Base-by-base conservation (phyloP, 2,113 vertebrate genomes). In the Lathamus discolor region DNA sequence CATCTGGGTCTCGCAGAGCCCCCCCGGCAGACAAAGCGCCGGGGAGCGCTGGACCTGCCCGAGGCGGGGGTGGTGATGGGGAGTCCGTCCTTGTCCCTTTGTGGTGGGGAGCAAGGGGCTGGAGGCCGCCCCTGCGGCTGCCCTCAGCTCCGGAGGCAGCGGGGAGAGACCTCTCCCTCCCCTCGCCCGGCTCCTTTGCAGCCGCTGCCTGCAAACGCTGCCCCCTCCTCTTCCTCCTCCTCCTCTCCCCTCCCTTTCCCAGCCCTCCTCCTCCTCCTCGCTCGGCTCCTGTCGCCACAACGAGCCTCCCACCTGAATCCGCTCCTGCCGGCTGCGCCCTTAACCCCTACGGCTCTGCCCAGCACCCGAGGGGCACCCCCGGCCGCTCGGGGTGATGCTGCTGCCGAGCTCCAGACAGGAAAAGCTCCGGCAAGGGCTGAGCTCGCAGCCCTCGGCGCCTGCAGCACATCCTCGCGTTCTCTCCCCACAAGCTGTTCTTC, bases 291-390 rank as follows among this genome's bases (percentile, higher is more conserved):
- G 88, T 92, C 86, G 14, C 94, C 95, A 87, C 28, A 68, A 70
- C 59, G 91, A 90, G 95, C 97, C 97, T 90, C 96, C 97, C 96
- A 96, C 97, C 96, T 90, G 88, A 59, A 83, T 84, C 92, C 35
- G 93, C 94, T 83, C 76, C 78, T 55, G 92, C 88, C 62, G 33
- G 70, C 95, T 82, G 84, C 29, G 9, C 33, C 17, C 41, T 96
- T 96, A 95, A 95, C 96, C 81, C 96, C 90, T 75, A 83, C 77
- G 18, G 81, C 88, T 37, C 97, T 16, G 67, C 43, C 12, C 7
- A 9, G 70, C 64, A 1, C 57, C 63, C 43, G 5, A 39, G 61
- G 67, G 67, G 9, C 43, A 13, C 57, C 49, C 54, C 20, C 85
- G 35, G 35, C 33, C 61, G 46, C 31, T 9, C 20, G 15, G n/a